Percentiles rank a stretch among this genome's conserved stretches.
Evolutionary conservation across 2,113 vertebrate genomes (phyloP).

Genomic region (Neolamprologus brichardi): DNA sequence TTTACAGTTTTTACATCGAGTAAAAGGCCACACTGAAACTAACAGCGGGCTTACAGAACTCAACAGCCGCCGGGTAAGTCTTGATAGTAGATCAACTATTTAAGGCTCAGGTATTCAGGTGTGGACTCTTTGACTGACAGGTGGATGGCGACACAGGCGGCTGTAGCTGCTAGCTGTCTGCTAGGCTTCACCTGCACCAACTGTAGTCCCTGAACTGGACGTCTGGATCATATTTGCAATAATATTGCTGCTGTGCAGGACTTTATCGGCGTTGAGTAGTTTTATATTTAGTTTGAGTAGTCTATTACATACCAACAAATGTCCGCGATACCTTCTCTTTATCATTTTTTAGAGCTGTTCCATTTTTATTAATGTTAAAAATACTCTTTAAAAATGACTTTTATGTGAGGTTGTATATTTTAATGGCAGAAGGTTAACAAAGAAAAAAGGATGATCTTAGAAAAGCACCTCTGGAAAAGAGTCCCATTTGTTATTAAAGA

Average conservation of each 20-base stretch:
- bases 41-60: background rate
- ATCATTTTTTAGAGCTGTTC: background rate
- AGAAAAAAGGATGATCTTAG: background rate
- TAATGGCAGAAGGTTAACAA: background rate
- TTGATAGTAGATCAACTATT: background rate
- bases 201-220: background rate
- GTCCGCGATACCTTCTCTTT: background rate
- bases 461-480: background rate
- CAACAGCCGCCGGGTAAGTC: background rate
- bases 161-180: background rate
- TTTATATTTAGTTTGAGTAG: background rate
- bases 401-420: background rate
- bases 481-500: background rate
- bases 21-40: background rate
- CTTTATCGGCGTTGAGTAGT: background rate
- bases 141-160: background rate
- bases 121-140: background rate
- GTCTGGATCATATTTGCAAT: background rate
- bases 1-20: background rate
- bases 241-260: background rate
- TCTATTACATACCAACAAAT: background rate
- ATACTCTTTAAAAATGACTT: background rate
- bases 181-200: background rate
- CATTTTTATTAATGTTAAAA: background rate
- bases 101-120: background rate